phyloP scores from a whole-genome alignment of 2,888 invertebrate genomes.

The Euclidia mi region DNA sequence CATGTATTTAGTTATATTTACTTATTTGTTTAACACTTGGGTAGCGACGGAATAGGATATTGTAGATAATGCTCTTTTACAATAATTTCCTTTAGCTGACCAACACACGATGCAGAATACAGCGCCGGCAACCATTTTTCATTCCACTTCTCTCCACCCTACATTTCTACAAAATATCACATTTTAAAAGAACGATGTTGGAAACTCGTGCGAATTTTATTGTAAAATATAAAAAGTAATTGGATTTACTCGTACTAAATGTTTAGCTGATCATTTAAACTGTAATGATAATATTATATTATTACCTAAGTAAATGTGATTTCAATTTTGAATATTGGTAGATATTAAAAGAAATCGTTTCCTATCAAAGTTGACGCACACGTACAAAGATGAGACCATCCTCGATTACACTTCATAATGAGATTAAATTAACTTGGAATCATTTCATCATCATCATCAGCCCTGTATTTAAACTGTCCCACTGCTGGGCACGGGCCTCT shows the following conservation, averaged over 20 bases:
- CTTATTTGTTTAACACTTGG: no score
- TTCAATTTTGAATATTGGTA: no score
- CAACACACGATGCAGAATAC: not conserved
- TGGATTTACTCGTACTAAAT: constrained; percentile 21
- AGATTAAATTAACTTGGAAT: no score
- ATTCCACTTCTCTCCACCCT: not conserved
- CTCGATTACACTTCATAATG: no score
- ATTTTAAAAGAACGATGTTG: constrained; percentile 1
- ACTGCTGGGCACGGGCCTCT: no score
- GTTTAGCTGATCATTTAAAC: constrained; percentile 8
- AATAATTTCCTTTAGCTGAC: not conserved
- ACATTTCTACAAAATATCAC: not conserved
- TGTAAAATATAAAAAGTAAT: constrained; percentile 22
- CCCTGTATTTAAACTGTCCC: no score
- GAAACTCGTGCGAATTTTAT: constrained; percentile 14
- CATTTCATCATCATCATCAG: no score
- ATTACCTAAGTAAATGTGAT: no score
- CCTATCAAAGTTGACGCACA: no score
- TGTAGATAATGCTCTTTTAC: not conserved
- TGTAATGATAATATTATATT: not conserved
- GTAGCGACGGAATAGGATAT: not conserved
- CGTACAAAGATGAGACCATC: no score
- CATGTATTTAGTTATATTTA: no score
- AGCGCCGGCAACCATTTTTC: not conserved
- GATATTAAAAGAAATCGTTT: no score